These are phyloP conservation scores for Myotis yumanensis DNA, from an alignment of 2,113 vertebrate species.

Conservation along the genomic window DNA sequence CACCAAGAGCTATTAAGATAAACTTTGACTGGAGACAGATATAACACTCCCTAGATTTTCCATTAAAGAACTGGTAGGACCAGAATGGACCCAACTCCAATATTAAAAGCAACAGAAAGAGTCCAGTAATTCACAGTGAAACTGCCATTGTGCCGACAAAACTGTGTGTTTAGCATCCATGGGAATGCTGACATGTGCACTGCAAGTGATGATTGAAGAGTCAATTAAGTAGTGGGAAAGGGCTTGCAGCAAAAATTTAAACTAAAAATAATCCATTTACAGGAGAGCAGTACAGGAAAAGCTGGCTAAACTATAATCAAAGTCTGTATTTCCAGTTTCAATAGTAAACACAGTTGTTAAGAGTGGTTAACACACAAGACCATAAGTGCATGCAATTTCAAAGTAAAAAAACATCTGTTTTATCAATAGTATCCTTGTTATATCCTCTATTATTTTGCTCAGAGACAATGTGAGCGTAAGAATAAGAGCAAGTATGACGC, in stretches of 20 bases:
- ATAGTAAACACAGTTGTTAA: conserved; percentile 69
- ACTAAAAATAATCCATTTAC: conserved; percentile 54
- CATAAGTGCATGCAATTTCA: conserved; percentile 40
- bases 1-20: background rate
- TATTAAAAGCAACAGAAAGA: background rate
- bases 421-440: background rate
- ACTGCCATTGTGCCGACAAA: background rate
- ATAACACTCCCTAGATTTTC: background rate
- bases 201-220: conserved; percentile 33
- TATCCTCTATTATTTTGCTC: background rate
- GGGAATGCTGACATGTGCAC: background rate
- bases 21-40: conserved; percentile 3
- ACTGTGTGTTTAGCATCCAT: background rate
- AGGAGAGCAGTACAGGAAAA: conserved; percentile 32
- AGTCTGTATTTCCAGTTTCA: conserved; percentile 60
- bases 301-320: conserved; percentile 50
- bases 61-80: conserved; percentile 18
- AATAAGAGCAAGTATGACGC: background rate
- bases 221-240: conserved; percentile 47
- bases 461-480: background rate
- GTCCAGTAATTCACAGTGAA: conserved; percentile 29
- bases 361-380: conserved; percentile 62
- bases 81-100: background rate
- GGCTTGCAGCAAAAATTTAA: conserved; percentile 46
- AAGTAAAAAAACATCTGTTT: conserved; percentile 51